Base-by-base conservation (phyloP, 2,888 invertebrate species). In the Craniophora ligustri region DNA sequence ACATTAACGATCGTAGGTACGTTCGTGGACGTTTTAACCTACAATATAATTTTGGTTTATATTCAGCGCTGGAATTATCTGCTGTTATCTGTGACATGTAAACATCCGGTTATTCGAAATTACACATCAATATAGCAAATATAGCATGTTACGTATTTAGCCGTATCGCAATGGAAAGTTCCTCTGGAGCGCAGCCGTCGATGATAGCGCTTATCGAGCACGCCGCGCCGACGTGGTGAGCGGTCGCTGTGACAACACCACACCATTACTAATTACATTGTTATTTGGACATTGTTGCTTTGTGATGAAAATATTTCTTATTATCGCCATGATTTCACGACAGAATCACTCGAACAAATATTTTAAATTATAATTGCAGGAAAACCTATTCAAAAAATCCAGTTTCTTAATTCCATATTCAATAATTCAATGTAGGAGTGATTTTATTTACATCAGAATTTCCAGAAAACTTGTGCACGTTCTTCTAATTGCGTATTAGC, bases 101-200 rank as follows among this genome's bases (percentile, higher is more conserved):
- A 81, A 81, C 80, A 83, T 81, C 82, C 83, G 79, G 73, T 65
- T 77, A 65, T 70, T 69, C 71, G 63, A 76, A 76, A 75, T 74
- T 69, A 69, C 64, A 72, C 65, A 61, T 65, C 65, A 51, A 74
- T 78, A 61, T 65, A 60, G 59, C 59, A 72, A 72, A 71, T 65
- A 66, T 58, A 57, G 51, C 55, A 41, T 53, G 47, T 66, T 64
- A 72, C 53, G 61, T 73, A 72, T 63, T 70, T 56, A 68, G 73
- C 62, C 67, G 72, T 81, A 84, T 75, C 76, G 72, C 72, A 72
- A 70, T 86, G 85, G 85, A 86, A 86, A 86, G 82, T 86, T 86
- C 73, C 85, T 68, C 59, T 40, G 75, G 65, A 70, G 58, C 75
- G 72, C 67, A 72, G 71, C 70, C 72, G 66, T 69, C 72, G 60